phyloP scores from a whole-genome alignment of 2,797 vertebrate species.

The Mergus octosetaceus region DNA sequence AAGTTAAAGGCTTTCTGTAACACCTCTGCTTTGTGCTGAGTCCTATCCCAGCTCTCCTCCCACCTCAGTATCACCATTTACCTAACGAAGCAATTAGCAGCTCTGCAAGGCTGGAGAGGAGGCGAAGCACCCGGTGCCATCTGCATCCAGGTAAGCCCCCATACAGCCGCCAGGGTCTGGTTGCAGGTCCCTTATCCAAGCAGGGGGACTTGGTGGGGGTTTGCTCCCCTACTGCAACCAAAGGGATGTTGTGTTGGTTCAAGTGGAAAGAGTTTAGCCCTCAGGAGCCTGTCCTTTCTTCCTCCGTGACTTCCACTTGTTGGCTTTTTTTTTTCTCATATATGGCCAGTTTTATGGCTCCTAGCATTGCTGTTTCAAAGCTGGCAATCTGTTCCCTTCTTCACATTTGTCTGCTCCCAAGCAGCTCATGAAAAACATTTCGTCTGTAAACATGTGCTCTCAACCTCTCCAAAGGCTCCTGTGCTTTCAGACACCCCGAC shows the following conservation, averaged over 20 bases:
- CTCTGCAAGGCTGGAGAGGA: not conserved
- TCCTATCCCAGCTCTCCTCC: not conserved
- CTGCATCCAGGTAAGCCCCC: accelerated
- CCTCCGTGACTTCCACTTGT: not conserved
- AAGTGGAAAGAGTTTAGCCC: not conserved
- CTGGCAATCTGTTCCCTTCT: not conserved
- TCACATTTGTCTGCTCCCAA: not conserved
- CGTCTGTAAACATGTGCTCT: not conserved
- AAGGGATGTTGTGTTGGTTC: not conserved
- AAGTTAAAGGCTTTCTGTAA: not conserved
- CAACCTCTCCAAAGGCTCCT: not conserved
- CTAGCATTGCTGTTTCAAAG: not conserved
- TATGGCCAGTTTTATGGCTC: not conserved
- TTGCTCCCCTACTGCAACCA: not conserved
- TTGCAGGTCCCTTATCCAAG: accelerated
- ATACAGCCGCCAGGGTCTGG: not conserved
- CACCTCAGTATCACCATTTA: not conserved
- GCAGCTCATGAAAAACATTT: not conserved
- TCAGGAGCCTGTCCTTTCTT: not conserved
- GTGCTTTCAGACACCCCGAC: not conserved
- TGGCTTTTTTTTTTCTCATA: not conserved
- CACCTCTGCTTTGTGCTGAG: not conserved
- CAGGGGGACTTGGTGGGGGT: not conserved
- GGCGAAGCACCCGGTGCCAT: too few species aligned
- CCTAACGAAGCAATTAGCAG: not conserved